Conservation (phyloP, 2,113 vertebrate genomes). For the Epinephelus moara region DNA sequence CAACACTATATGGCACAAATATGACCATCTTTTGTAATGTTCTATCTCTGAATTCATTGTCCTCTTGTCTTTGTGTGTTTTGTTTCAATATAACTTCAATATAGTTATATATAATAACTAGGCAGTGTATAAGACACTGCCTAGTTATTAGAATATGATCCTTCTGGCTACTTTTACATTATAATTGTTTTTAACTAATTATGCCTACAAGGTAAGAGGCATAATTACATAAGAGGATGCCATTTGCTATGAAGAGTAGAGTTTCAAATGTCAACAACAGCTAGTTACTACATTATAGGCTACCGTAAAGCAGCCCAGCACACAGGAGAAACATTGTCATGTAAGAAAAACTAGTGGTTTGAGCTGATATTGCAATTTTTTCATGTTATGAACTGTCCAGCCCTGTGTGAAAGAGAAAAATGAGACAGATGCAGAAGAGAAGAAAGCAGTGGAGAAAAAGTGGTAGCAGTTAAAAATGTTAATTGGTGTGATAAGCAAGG, state of each 20-base stretch:
- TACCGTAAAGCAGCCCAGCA: neutral
- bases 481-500: constrained; percentile 80
- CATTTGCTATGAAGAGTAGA: neutral
- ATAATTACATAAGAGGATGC: neutral
- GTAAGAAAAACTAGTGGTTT: neutral
- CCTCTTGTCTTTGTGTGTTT: neutral
- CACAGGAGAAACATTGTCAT: neutral
- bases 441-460: constrained; percentile 48
- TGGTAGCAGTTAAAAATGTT: constrained; percentile 75
- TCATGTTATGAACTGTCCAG: constrained; percentile 8
- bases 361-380: neutral
- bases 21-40: too few relatives aligned
- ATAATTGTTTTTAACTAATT: neutral
- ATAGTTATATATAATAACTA: too few relatives aligned
- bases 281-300: neutral
- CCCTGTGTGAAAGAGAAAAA: constrained; percentile 11
- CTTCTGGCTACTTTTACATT: neutral
- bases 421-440: constrained; percentile 33
- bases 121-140: neutral
- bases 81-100: neutral
- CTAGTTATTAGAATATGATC: neutral
- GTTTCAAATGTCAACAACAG: neutral
- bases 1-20: too few relatives aligned
- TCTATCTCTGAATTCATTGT: neutral
- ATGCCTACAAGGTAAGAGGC: neutral